Conservation (phyloP, 2,113 vertebrate genomes). For the Rattus rattus region DNA sequence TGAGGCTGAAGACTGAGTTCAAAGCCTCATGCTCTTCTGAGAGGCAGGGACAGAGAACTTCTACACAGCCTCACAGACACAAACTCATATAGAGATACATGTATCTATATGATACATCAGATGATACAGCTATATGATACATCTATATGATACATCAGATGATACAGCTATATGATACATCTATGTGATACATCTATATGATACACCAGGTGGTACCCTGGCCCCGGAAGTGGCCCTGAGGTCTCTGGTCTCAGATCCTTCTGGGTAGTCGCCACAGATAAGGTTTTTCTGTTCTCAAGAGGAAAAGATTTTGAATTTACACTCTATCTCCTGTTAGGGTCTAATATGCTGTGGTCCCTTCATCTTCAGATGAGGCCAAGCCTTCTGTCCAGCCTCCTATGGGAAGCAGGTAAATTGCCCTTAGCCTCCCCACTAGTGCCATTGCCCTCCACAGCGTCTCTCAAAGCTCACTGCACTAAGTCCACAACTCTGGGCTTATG, state of each 20-base stretch:
- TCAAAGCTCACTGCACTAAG: neutral
- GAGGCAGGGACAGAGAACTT: neutral
- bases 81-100: fast-evolving
- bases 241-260: neutral
- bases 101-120: too few species aligned
- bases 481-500: neutral
- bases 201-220: neutral
- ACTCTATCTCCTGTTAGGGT: neutral
- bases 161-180: too few species aligned
- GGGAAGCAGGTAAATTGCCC: neutral
- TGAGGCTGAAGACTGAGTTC: neutral
- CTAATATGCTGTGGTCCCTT: neutral
- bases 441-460: neutral
- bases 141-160: too few species aligned
- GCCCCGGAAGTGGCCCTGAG: neutral
- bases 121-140: too few species aligned
- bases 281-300: neutral
- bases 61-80: neutral
- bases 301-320: neutral
- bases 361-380: neutral
- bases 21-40: neutral
- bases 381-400: neutral
- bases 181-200: too few species aligned
- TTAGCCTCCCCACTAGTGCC: neutral
- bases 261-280: neutral